phyloP scores from a whole-genome alignment of 2,113 vertebrate genomes.

The Cephalopterus ornatus region DNA sequence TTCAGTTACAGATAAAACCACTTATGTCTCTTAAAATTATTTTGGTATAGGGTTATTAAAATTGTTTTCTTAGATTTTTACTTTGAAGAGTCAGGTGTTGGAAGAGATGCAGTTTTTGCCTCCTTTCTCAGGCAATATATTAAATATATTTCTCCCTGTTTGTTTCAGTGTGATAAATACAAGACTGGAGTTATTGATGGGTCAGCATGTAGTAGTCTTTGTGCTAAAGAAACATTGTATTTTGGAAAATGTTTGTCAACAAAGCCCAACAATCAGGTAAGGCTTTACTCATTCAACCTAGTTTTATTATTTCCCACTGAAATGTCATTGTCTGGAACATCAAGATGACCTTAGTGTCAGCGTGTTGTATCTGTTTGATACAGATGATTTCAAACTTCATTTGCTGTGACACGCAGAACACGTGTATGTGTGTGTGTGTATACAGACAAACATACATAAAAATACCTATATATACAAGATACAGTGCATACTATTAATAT shows the following conservation, averaged over 20 bases:
- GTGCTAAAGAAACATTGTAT: constrained; percentile 91
- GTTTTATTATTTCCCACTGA: background rate
- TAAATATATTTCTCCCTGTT: background rate
- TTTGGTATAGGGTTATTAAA: background rate
- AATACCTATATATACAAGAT: background rate
- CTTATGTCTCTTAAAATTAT: background rate
- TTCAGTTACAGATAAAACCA: background rate
- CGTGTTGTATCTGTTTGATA: background rate
- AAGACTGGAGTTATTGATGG: constrained; percentile 92
- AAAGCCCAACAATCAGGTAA: constrained; percentile 90
- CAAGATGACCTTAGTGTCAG: background rate
- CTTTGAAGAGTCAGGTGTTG: background rate
- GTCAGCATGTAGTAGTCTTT: constrained; percentile 93
- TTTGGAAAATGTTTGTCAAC: constrained; percentile 93
- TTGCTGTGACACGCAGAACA: background rate
- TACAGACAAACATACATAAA: background rate
- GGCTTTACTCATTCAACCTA: background rate
- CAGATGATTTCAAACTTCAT: background rate
- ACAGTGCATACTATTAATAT: background rate
- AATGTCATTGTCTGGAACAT: background rate
- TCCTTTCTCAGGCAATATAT: background rate
- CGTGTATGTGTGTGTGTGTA: background rate
- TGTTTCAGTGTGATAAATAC: constrained; percentile 92
- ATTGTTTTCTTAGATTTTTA: background rate
- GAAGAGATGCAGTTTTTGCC: background rate